Evolutionary conservation across 1,140 invertebrate species (phyloP).

Genomic region (Cherax quadricarinatus): DNA sequence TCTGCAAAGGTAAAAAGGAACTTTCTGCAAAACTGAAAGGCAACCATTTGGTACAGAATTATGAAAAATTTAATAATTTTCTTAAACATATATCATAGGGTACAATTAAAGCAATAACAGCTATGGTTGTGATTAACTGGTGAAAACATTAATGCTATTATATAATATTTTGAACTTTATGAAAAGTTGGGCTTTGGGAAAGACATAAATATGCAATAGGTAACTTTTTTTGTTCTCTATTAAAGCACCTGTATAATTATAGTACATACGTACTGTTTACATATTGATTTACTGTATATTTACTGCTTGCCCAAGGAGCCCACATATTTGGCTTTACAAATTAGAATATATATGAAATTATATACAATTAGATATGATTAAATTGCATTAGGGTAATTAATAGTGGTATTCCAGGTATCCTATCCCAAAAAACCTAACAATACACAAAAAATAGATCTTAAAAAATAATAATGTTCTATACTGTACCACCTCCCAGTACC

Average conservation of each 20-base stretch:
- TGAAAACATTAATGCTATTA: background rate
- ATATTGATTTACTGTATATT: background rate
- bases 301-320: background rate
- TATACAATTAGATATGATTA: background rate
- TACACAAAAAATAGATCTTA: too few relatives aligned
- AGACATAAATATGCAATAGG: background rate
- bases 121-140: background rate
- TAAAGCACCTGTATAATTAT: background rate
- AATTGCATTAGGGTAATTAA: too few relatives aligned
- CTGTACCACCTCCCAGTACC: too few relatives aligned
- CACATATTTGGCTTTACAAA: background rate
- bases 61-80: background rate
- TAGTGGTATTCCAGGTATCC: too few relatives aligned
- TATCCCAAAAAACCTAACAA: too few relatives aligned
- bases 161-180: conserved; percentile 10
- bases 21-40: too few relatives aligned
- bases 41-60: too few relatives aligned
- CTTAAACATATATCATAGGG: background rate
- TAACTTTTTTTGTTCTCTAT: background rate
- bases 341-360: background rate
- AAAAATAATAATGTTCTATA: too few relatives aligned
- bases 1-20: too few relatives aligned
- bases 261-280: background rate
- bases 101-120: background rate
- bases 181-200: background rate